These are phyloP conservation scores for Ibycter americanus DNA, from an alignment of 2,797 vertebrate genomes.

Conservation along the genomic window DNA sequence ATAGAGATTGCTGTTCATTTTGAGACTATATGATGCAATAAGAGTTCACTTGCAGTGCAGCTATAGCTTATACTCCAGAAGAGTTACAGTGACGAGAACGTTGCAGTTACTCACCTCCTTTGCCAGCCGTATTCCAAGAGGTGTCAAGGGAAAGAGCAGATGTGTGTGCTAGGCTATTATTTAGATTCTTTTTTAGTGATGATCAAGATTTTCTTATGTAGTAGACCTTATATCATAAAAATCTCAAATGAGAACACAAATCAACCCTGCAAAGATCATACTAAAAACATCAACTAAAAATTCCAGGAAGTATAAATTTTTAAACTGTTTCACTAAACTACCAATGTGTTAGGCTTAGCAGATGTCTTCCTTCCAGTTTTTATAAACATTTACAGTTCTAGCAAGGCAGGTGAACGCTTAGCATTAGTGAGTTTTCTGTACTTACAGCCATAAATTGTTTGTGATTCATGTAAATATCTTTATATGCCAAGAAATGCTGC, in stretches of 20 bases:
- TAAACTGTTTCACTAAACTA: neutral
- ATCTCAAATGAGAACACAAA: neutral
- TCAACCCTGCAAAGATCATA: neutral
- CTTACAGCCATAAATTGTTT: neutral
- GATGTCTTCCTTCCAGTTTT: neutral
- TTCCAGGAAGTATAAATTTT: neutral
- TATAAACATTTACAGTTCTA: conserved; percentile 28
- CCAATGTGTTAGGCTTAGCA: neutral
- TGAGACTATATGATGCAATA: conserved; percentile 25
- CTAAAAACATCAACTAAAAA: neutral
- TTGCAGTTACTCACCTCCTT: neutral
- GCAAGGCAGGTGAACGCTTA: neutral
- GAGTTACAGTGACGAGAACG: neutral
- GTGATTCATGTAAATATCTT: neutral
- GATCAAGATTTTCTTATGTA: neutral
- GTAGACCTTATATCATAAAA: neutral
- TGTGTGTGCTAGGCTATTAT: neutral
- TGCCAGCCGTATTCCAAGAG: neutral
- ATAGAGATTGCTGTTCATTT: conserved; percentile 67
- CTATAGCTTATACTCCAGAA: neutral
- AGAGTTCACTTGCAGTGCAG: conserved; percentile 42
- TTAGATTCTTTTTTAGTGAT: neutral
- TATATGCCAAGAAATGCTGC: neutral
- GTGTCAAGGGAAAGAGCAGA: neutral
- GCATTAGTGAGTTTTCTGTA: neutral